phyloP scores from a whole-genome alignment of 1,140 invertebrate genomes.

The Archegozetes longisetosus region DNA sequence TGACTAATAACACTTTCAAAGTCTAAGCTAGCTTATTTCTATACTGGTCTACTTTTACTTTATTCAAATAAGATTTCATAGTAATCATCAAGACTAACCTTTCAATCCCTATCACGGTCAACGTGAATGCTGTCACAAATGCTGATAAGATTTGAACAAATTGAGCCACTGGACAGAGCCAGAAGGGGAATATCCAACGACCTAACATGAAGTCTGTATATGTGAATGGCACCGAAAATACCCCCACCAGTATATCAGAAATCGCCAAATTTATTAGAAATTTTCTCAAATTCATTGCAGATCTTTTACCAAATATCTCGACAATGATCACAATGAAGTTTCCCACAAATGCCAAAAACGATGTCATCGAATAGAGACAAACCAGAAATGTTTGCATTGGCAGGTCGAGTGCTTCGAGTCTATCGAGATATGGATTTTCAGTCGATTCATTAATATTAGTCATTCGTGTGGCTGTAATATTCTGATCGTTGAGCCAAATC shows the following conservation, averaged over 20 bases:
- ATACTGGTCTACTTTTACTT: too few species aligned
- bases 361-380: conserved; percentile 28
- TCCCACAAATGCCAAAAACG: conserved; percentile 26
- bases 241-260: conserved; percentile 31
- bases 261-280: conserved; percentile 33
- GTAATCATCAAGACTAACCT: too few species aligned
- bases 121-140: conserved; percentile 31
- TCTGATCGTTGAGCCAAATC: conserved; percentile 1
- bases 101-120: conserved; percentile 32
- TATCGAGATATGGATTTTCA: background rate
- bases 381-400: conserved; percentile 26
- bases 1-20: too few species aligned
- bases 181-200: conserved; percentile 30
- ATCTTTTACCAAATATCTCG: conserved; percentile 27
- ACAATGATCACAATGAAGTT: conserved; percentile 31
- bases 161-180: conserved; percentile 30
- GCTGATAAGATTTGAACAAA: conserved; percentile 32
- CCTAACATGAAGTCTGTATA: conserved; percentile 33
- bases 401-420: conserved; percentile 17
- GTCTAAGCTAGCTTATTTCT: too few species aligned
- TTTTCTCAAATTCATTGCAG: conserved; percentile 26
- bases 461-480: background rate
- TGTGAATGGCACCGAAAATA: conserved; percentile 34
- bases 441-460: background rate
- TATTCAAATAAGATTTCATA: too few species aligned